Percentiles rank a stretch among this genome's conserved stretches.
Evolutionary conservation across 2,113 vertebrate species (phyloP).

Genomic region (Neolamprologus modestus): DNA sequence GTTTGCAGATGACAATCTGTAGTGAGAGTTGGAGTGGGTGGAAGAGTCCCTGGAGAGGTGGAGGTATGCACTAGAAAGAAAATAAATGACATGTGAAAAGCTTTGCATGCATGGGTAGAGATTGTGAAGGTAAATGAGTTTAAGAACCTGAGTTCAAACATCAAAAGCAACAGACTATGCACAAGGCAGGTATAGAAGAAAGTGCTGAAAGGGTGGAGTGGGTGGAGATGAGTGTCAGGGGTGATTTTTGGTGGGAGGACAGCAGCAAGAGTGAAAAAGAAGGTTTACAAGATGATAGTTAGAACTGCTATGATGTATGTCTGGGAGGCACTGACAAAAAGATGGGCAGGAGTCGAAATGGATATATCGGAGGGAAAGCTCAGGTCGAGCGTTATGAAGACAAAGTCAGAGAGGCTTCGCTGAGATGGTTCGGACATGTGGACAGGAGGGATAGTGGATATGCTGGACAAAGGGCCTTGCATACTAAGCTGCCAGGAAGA

Average conservation of each 20-base stretch:
- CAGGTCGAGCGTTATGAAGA: background rate
- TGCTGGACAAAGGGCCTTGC: background rate
- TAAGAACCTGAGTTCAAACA: background rate
- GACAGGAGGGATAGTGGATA: background rate
- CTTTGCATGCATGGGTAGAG: background rate
- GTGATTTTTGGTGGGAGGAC: background rate
- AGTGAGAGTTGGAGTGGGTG: background rate
- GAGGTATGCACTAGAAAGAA: background rate
- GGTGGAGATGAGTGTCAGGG: background rate
- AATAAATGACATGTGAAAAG: background rate
- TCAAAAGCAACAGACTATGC: background rate
- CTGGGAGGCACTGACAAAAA: background rate
- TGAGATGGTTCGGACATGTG: background rate
- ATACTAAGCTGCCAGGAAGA: background rate
- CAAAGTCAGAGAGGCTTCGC: background rate
- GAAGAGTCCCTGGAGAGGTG: background rate
- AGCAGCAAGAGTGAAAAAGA: background rate
- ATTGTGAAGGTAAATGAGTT: background rate
- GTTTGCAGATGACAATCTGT: background rate
- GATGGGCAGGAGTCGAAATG: background rate
- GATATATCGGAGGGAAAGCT: accelerated
- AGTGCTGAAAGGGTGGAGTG: background rate
- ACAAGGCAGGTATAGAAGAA: background rate
- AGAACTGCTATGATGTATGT: background rate
- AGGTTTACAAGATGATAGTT: background rate